phyloP scores from a whole-genome alignment of 2,113 vertebrate species.

The Psilopogon haemacephalus region DNA sequence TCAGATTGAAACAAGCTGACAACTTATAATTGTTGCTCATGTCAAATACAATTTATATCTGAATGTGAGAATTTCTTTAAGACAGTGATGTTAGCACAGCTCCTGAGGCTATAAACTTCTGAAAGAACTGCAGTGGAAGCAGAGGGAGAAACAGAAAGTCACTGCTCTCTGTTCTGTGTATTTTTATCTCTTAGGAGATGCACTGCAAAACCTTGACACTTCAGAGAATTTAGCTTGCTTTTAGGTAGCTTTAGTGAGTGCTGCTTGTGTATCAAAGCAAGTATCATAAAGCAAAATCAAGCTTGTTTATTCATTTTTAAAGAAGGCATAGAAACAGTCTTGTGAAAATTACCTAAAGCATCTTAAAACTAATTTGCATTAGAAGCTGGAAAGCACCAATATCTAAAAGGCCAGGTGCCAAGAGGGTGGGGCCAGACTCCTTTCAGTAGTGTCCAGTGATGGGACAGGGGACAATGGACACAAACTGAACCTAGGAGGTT shows the following conservation, averaged over 20 bases:
- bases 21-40: neutral
- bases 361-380: neutral
- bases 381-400: neutral
- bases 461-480: too few relatives aligned
- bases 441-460: too few relatives aligned
- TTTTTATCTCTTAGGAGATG: neutral
- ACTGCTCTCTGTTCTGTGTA: neutral
- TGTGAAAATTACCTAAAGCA: neutral
- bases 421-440: too few relatives aligned
- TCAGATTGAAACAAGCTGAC: neutral
- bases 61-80: neutral
- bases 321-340: neutral
- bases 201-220: neutral
- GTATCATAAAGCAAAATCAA: neutral
- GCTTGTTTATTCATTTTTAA: neutral
- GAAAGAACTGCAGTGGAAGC: neutral
- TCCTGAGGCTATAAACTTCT: neutral
- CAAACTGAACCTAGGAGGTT: too few relatives aligned
- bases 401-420: too few relatives aligned
- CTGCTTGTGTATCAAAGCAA: neutral
- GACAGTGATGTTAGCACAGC: neutral
- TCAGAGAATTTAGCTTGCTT: neutral
- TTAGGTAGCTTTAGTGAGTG: neutral
- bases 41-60: neutral
- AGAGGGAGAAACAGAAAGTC: neutral